phyloP scores from a whole-genome alignment of 1,140 invertebrate genomes.

The Arctopsyche grandis region DNA sequence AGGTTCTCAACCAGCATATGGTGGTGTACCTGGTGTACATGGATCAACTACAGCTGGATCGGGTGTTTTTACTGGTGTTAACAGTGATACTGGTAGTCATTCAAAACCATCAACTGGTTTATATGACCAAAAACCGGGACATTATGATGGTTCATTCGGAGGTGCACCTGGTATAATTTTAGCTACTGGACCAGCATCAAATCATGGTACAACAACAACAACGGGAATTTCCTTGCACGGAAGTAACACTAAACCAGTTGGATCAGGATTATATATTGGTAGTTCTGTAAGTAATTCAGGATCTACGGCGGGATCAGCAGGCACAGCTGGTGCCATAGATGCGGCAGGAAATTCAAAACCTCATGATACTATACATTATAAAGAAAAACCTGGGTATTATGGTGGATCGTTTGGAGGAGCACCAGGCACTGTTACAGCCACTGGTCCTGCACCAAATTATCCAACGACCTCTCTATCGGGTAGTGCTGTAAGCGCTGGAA shows the following conservation, averaged over 20 bases:
- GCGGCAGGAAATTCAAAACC: neutral
- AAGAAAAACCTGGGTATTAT: neutral
- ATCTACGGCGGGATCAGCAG: neutral
- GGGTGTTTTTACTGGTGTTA: neutral
- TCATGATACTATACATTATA: neutral
- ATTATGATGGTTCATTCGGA: conserved; percentile 45
- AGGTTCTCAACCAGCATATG: conserved; percentile 3
- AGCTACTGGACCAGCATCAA: conserved; percentile 42
- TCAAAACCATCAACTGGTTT: neutral
- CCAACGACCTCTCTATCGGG: neutral
- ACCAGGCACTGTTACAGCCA: conserved; percentile 45
- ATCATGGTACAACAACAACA: neutral
- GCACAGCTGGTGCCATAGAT: neutral
- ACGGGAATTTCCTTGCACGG: neutral
- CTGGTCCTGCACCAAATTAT: conserved; percentile 40
- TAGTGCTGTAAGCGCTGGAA: too few relatives aligned
- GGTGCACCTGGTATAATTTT: conserved; percentile 45
- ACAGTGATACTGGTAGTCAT: neutral
- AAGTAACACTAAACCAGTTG: conserved; percentile 4
- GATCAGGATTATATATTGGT: neutral
- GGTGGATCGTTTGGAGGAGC: neutral
- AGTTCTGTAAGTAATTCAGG: neutral
- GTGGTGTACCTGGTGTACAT: conserved; percentile 44
- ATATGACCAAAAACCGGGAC: conserved; percentile 5
- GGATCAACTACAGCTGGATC: conserved; percentile 4